Base-by-base conservation (phyloP, 2,888 invertebrate genomes). In the Stenchaetothrips biformis region DNA sequence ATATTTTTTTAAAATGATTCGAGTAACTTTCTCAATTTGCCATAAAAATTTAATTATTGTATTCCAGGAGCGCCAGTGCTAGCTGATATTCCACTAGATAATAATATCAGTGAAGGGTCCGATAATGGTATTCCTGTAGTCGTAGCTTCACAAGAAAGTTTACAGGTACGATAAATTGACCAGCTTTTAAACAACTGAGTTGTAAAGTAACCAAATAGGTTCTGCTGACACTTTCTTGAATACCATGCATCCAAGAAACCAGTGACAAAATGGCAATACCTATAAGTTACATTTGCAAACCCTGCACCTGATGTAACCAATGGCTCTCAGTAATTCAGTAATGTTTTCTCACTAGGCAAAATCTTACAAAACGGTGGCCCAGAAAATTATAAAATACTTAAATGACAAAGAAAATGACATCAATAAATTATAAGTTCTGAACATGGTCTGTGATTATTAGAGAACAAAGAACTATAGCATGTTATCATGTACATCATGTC, bases 81-180 rank as follows among this genome's bases (percentile, higher is more conserved):
- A 80, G 92, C 91, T 81, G 92, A 92, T 85, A 90, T 96, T 82
- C 94, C 95, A 81, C 88, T 96, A 7, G 90, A 93, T 83, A 88
- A 90, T n/a, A 88, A 88, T 79, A 92, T 95, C 85, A 90, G 92
- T 0, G 89, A 90, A 83, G 89, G 92, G 81, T 91, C 92, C 81
- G 95, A 95, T 85, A 89, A 87, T 79, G 95, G 95, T 1, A 90
- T 90, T 82, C 96, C 96, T 0, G 89, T 95, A 3, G 92, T 94
- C 80, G 87, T 95, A 79, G 89, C 91, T 0, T 86, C 91, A 16
- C 92, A 93, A 0, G 88, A 91, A 78, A 90, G 89, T 83, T 84
- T 84, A 79, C 84, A 86, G 83, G 85, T 85, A 83, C 82, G 79
- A 82, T 80, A 49, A 25, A 3, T 7, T 9, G 11, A 74, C 7